Evolutionary conservation across 2,888 invertebrate genomes (phyloP), one percentile per base, ranked within the genome.

Genomic region (Epistrophe grossulariae): DNA sequence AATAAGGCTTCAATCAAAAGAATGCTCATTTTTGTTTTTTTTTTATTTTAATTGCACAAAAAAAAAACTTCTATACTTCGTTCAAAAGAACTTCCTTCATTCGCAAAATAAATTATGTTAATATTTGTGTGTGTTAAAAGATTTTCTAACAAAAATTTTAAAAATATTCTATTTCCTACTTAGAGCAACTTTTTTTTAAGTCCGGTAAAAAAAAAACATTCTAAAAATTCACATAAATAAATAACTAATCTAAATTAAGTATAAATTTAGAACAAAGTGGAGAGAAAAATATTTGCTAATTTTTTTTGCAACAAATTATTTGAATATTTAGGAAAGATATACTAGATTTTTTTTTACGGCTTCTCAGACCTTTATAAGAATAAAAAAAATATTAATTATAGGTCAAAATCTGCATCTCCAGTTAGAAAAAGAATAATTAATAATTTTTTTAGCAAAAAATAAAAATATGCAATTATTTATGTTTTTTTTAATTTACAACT

Each of bases 91-190:
- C 48, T 66, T 66, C 66, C 48, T 17, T 35, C 66, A 50, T 48
- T 66, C 48, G 66, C 48, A 66, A 50, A 66, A 35, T 66, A 50
- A 31, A 35, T n/a, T 66, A 66, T 66, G 64, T 45, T 66, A 66
- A 66, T 66, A 15, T 66, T 64, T 17, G n/a, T 31, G 11, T 35
- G 13, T 48, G n/a, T 35, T 35, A 6, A 1, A 45, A 45, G 45
- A n/a, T 50, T 66, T 66, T 60, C 19, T 40, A 19, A 11, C 24
- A 66, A 45, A 64, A 48, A 66, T n/a, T 66, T 31, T 19, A 64
- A 59, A 43, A 1, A 13, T 43, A 45, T 48, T 66, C 35, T 35
- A 66, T 66, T 66, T 66, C 66, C 66, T 66, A 35, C 17, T 0
- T 15, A 66, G n/a, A n/a, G 31, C 66, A 60, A 66, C 66, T 19